Evolutionary conservation across 2,888 invertebrate genomes (phyloP).

Genomic region (Drosophila mimetica): DNA sequence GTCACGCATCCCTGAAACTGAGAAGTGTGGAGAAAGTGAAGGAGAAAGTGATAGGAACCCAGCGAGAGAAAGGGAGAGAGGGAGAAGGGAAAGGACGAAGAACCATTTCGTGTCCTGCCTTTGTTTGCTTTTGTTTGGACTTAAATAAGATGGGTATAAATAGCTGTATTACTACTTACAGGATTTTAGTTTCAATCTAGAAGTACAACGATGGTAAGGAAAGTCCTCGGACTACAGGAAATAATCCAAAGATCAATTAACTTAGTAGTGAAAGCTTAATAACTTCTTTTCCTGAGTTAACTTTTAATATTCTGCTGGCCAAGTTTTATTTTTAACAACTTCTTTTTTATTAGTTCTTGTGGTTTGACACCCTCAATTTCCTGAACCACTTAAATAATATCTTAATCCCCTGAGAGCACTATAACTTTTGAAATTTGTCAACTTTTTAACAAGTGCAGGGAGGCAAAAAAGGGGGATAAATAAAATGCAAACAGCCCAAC

Average conservation of each 20-base stretch:
- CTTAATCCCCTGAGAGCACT: constrained; percentile 28
- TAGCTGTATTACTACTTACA: constrained; percentile 13
- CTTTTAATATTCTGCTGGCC: background rate
- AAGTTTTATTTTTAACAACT: background rate
- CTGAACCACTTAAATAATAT: background rate
- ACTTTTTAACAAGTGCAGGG: constrained; percentile 30
- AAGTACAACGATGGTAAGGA: background rate
- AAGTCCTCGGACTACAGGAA: background rate
- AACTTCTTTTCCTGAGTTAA: background rate
- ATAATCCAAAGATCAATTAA: constrained; percentile 1
- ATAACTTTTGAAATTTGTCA: constrained; percentile 31
- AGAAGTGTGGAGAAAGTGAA: constrained; percentile 5
- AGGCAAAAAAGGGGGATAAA: constrained; percentile 11
- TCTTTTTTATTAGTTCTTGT: background rate
- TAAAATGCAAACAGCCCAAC: constrained; percentile 30
- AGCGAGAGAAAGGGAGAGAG: background rate
- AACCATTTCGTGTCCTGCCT: constrained; percentile 27
- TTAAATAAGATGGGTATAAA: constrained; percentile 9
- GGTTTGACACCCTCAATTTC: background rate
- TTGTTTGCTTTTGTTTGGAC: constrained; percentile 36
- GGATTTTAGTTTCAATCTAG: background rate
- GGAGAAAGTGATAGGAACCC: constrained; percentile 39
- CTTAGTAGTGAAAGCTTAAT: background rate
- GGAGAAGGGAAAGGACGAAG: constrained; percentile 13
- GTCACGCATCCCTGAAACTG: constrained; percentile 69